Percentiles rank a stretch among this genome's conserved stretches.
Evolutionary conservation across 2,113 vertebrate genomes (phyloP).

Genomic region (Spizaetus ornatus): DNA sequence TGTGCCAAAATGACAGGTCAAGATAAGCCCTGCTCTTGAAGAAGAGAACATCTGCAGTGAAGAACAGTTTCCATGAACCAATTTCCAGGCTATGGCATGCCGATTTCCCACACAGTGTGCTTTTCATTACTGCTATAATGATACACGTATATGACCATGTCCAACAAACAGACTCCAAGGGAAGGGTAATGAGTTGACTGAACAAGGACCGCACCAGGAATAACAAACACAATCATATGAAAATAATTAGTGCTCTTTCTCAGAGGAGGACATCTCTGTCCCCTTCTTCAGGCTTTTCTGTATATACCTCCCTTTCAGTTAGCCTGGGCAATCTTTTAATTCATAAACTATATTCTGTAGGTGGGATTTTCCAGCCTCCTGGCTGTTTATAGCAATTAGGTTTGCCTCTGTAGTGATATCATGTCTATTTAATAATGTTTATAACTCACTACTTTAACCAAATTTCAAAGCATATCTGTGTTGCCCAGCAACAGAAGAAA

Average conservation of each 20-base stretch:
- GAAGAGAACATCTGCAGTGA: background rate
- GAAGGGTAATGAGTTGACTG: background rate
- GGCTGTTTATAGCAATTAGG: background rate
- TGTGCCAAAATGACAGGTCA: background rate
- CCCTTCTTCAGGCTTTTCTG: background rate
- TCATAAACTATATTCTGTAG: background rate
- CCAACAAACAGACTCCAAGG: background rate
- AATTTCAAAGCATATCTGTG: constrained; percentile 19
- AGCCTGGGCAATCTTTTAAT: background rate
- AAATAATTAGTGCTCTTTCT: background rate
- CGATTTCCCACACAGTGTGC: background rate
- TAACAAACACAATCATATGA: background rate
- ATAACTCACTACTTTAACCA: background rate
- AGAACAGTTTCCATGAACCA: background rate
- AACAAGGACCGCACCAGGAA: background rate
- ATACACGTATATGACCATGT: background rate
- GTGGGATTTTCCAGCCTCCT: constrained; percentile 4
- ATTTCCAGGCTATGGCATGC: background rate
- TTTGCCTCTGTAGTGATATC: constrained; percentile 11
- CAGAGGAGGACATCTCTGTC: background rate
- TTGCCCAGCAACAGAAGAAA: constrained; percentile 50
- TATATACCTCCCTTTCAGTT: background rate
- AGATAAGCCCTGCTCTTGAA: background rate
- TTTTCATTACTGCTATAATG: background rate
- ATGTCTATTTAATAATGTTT: constrained; percentile 13